Evolutionary conservation across 2,888 invertebrate genomes (phyloP).

Genomic region (Thymelicus sylvestris): DNA sequence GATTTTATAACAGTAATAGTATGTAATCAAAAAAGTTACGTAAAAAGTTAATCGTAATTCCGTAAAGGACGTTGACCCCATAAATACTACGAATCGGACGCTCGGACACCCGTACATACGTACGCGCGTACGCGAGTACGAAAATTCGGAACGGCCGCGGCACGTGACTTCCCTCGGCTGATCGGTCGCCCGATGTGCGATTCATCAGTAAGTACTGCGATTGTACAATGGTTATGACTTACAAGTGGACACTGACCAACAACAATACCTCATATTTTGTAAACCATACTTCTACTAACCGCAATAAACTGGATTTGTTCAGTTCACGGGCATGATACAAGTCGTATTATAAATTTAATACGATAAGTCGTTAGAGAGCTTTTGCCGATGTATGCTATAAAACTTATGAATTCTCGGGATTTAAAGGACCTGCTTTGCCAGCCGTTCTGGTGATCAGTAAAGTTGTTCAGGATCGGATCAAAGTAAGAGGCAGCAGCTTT

Average conservation of each 20-base stretch:
- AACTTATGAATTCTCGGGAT: no score
- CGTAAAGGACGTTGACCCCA: not conserved
- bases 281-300: constrained; percentile 52
- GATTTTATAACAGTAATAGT: no score
- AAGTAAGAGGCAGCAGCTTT: no score
- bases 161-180: not conserved
- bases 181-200: not conserved
- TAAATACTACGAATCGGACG: not conserved
- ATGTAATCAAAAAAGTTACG: not conserved
- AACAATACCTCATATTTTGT: constrained; percentile 59
- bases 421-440: no score
- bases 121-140: not conserved
- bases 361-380: no score
- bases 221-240: not conserved
- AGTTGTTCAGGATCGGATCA: no score
- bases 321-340: not conserved
- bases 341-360: not conserved
- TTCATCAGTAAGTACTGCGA: not conserved
- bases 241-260: not conserved
- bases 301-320: constrained; percentile 8
- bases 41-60: not conserved
- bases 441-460: no score
- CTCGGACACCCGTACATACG: not conserved
- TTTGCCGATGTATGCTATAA: no score
- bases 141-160: not conserved